Percentiles rank a stretch among this genome's conserved stretches.
Conservation (phyloP, 1,140 invertebrate species). For the Aphaenogaster ashmeadi region DNA sequence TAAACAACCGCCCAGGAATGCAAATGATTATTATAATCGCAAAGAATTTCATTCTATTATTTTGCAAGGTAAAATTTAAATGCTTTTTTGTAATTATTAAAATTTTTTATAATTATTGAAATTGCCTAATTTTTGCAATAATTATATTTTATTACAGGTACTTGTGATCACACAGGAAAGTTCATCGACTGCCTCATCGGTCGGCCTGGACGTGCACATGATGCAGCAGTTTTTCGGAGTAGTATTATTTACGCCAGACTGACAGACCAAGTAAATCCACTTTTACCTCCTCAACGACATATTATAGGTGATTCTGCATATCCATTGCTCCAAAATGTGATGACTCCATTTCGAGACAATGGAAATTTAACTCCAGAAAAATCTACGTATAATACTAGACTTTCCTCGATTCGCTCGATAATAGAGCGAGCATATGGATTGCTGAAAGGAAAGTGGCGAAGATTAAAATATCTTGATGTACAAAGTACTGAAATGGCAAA, state of each 20-base stretch:
- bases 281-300: neutral
- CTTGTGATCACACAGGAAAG: neutral
- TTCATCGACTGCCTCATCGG: neutral
- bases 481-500: neutral
- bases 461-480: neutral
- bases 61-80: conserved; percentile 15
- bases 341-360: neutral
- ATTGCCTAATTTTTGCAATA: neutral
- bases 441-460: conserved; percentile 2
- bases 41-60: neutral
- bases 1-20: neutral
- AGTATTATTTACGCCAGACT: neutral
- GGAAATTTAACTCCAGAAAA: conserved; percentile 6
- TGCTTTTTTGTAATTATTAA: no score
- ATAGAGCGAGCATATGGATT: neutral
- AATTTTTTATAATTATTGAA: no score
- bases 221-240: conserved; percentile 5
- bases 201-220: neutral
- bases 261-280: neutral
- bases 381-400: neutral
- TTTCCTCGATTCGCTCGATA: neutral
- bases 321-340: conserved; percentile 1
- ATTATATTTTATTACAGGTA: neutral
- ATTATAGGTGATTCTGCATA: conserved; percentile 7
- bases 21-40: conserved; percentile 7